phyloP scores from a whole-genome alignment of 2,113 vertebrate species.

The Capricornis sumatraensis region DNA sequence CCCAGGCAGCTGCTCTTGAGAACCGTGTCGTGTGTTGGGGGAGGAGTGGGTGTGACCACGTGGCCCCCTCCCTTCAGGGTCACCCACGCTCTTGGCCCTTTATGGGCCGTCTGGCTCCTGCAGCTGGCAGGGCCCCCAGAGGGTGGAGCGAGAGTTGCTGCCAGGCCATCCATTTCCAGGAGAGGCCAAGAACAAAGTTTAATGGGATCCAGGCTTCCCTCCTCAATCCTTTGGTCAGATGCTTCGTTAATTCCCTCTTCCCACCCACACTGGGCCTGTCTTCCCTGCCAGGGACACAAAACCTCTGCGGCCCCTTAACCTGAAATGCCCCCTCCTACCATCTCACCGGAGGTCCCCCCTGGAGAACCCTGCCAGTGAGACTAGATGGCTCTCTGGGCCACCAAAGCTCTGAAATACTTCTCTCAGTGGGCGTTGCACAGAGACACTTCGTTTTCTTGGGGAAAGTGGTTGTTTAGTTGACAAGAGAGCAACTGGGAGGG shows the following conservation, averaged over 20 bases:
- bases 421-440: not conserved
- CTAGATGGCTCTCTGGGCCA: not conserved
- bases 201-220: conserved; percentile 61
- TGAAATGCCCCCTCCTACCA: not conserved
- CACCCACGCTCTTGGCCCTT: not conserved
- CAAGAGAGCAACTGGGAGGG: not conserved
- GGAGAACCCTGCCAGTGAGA: not conserved
- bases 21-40: not conserved
- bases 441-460: not conserved
- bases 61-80: not conserved
- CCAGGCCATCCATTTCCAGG: conserved; percentile 10
- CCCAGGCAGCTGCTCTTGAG: not conserved
- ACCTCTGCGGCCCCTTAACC: not conserved
- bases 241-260: not conserved
- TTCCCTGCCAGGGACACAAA: not conserved
- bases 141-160: not conserved
- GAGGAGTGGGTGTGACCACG: not conserved
- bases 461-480: not conserved
- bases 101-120: conserved; percentile 2
- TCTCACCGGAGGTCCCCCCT: not conserved
- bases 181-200: conserved; percentile 29
- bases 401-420: not conserved
- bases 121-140: not conserved
- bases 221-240: not conserved
- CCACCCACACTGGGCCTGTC: not conserved